Percentiles rank a stretch among this genome's conserved stretches.
phyloP scores from a whole-genome alignment of 2,113 vertebrate species.

The Antechinus flavipes region DNA sequence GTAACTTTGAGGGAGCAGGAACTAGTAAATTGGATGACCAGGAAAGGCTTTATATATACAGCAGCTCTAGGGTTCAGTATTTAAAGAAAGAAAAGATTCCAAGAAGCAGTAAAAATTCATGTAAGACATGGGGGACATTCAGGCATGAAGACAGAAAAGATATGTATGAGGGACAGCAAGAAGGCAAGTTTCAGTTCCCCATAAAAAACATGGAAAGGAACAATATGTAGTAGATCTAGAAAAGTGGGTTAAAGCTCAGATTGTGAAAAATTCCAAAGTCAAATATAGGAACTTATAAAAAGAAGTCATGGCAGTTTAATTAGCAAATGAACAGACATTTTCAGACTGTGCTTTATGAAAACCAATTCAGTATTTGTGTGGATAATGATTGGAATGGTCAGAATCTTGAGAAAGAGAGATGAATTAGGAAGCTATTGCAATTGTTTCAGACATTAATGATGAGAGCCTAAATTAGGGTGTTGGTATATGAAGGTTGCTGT shows the following conservation, averaged over 20 bases:
- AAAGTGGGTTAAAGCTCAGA: background rate
- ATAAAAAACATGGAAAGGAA: background rate
- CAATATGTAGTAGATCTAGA: background rate
- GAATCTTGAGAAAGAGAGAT: background rate
- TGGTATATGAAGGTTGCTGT: too few species aligned
- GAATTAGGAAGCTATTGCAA: background rate
- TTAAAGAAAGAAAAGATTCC: background rate
- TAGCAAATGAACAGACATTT: background rate
- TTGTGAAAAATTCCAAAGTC: background rate
- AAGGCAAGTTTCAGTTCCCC: background rate
- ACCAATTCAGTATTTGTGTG: background rate
- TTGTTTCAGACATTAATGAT: background rate
- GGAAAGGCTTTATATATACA: background rate
- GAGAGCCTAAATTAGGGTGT: too few species aligned
- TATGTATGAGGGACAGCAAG: background rate
- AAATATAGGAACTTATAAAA: background rate
- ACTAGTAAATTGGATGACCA: background rate
- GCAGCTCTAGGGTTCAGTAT: background rate
- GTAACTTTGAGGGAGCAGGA: background rate
- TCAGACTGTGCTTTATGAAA: background rate
- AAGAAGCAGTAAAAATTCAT: background rate
- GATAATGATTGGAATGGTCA: background rate
- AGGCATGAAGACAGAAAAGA: background rate
- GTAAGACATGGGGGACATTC: background rate
- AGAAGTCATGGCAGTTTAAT: background rate